Percentiles rank a stretch among this genome's conserved stretches.
Evolutionary conservation across 1,140 invertebrate genomes (phyloP).

Genomic region (Eumaeus atala): DNA sequence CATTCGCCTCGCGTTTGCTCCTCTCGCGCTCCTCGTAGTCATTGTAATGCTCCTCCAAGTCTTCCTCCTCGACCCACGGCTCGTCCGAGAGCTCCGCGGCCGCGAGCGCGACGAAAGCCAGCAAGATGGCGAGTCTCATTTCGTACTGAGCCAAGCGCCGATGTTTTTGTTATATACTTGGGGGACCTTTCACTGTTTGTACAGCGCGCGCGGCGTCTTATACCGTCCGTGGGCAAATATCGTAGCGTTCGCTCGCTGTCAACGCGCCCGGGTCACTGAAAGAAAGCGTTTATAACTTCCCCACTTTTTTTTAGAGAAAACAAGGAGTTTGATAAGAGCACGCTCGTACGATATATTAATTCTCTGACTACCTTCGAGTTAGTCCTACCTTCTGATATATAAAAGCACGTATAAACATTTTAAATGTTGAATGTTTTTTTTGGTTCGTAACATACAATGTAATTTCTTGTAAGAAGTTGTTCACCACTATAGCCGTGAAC

Average conservation of each 20-base stretch:
- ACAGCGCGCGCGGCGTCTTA: neutral
- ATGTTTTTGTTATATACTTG: conserved; percentile 54
- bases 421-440: too few species aligned
- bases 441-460: too few species aligned
- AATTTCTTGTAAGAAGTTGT: too few species aligned
- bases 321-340: too few species aligned
- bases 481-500: too few species aligned
- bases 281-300: neutral
- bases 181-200: conserved; percentile 52
- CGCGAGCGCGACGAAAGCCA: conserved; percentile 39
- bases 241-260: neutral
- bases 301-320: too few species aligned
- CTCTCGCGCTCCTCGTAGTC: conserved; percentile 38
- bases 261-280: neutral
- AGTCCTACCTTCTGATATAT: too few species aligned
- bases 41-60: conserved; percentile 50
- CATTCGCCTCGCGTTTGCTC: conserved; percentile 34
- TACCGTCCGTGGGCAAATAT: too few species aligned
- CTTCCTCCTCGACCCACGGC: conserved; percentile 59
- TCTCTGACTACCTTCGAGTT: too few species aligned
- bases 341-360: too few species aligned
- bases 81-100: conserved; percentile 45
- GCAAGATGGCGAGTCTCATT: conserved; percentile 44
- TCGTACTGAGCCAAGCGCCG: conserved; percentile 35
- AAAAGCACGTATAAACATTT: too few species aligned